These are phyloP conservation scores for Threskiornis aethiopicus DNA, from an alignment of 2,797 vertebrate species.

Conservation along the genomic window DNA sequence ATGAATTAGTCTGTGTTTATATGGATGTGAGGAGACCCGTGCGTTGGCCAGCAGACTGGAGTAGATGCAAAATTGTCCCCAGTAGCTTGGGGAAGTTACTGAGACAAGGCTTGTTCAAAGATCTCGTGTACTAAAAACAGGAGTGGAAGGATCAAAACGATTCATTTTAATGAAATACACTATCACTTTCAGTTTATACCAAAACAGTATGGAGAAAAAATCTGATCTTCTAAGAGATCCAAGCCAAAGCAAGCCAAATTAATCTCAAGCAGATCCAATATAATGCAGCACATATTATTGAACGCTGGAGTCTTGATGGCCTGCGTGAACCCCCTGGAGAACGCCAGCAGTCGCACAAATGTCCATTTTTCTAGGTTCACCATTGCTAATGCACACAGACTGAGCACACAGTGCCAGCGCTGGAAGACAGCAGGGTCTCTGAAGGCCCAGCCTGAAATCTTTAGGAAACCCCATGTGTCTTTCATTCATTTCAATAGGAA, in stretches of 20 bases:
- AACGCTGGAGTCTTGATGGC: rapidly evolving
- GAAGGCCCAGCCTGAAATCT: conserved; percentile 39
- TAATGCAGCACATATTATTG: rapidly evolving
- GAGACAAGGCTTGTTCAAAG: background rate
- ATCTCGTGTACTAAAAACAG: background rate
- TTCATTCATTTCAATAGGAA: conserved; percentile 60
- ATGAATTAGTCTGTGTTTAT: background rate
- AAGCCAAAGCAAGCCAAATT: background rate
- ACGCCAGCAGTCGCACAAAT: background rate
- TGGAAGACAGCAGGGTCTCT: conserved; percentile 29
- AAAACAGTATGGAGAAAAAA: background rate
- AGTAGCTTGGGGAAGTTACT: background rate
- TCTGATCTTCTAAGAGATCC: background rate
- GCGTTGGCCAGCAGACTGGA: background rate
- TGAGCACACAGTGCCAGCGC: background rate
- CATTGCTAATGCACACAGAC: background rate
- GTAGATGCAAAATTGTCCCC: background rate
- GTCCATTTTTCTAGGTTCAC: background rate
- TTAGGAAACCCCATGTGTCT: conserved; percentile 59
- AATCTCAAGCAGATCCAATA: background rate
- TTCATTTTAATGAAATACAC: background rate
- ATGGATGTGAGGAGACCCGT: background rate
- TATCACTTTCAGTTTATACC: background rate
- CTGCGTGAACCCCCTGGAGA: background rate
- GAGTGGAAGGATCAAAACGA: rapidly evolving